Evolutionary conservation across 2,797 vertebrate genomes (phyloP), one percentile per base, ranked within the genome.

Genomic region (Anguilla pacifica): DNA sequence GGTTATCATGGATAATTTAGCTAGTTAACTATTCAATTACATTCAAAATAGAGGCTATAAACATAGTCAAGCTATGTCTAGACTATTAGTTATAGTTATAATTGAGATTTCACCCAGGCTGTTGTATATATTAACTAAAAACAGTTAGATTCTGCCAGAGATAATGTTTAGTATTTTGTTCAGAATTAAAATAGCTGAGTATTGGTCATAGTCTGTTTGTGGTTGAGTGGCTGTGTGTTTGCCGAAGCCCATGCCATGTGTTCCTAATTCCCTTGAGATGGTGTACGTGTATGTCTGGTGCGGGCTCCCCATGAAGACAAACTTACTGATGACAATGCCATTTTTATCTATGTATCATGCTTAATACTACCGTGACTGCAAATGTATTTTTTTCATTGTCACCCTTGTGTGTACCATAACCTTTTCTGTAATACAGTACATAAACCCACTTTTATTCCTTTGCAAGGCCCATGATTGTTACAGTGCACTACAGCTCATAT

Each of bases 401-500:
- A 17, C n/a, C 25, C 67, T 6, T 25, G 74, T 72, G 77, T 85
- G n/a, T 77, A 67, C 55, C 22, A 35, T 59, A 35, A 72, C 57
- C 85, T 46, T 70, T 13, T 35, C 25, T 1, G 49, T 86, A 84
- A 87, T 87, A 70, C 15, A 57, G 55, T 57, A 17, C 88, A 59
- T 84, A 86, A 39, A 81, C 35, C 2, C 31, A 17, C 0, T 86
- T 82, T 70, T 84, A 46, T 61, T 89, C 55, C 64, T 49, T 31
- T 49, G 77, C 77, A 49, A 28, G 46, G 53, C 64, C 28, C 28
- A 72, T 88, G 70, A 87, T 89, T 85, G 67, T 83, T 61, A 55
- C 74, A 79, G 74, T 86, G 10, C 81, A 19, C 28, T 59, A 17
- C 53, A 31, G 25, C 83, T 28, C 83, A 57, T 59, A 53, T 57